Conservation (phyloP, 1,140 invertebrate genomes). For the Danaus melanippus region DNA sequence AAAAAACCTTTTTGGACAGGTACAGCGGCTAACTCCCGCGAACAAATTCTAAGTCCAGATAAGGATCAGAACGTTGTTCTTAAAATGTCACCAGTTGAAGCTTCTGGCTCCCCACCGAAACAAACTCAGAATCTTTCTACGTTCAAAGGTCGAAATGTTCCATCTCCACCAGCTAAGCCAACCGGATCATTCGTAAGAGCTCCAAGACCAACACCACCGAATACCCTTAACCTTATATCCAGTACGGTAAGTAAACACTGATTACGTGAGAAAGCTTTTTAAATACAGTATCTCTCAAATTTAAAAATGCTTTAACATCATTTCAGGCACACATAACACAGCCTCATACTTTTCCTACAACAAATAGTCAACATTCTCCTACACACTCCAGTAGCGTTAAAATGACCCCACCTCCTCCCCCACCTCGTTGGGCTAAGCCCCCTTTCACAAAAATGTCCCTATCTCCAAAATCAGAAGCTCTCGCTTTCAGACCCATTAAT, state of each 20-base stretch:
- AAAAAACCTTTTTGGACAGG: constrained; percentile 29
- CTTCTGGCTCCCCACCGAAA: constrained; percentile 53
- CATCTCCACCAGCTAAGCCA: constrained; percentile 67
- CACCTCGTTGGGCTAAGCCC: constrained; percentile 77
- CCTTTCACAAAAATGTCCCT: constrained; percentile 72
- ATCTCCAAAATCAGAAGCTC: constrained; percentile 76
- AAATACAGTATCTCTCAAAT: too few relatives aligned
- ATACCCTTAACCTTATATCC: constrained; percentile 82
- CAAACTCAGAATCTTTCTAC: constrained; percentile 72
- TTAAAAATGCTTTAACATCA: constrained; percentile 43
- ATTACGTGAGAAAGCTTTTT: not conserved
- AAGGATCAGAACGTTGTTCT: constrained; percentile 81
- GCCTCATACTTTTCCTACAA: constrained; percentile 62
- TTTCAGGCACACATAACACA: constrained; percentile 73
- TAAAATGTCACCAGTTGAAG: constrained; percentile 80
- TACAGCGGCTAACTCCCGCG: constrained; percentile 47
- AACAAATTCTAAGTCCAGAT: constrained; percentile 67
- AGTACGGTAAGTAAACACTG: constrained; percentile 62
- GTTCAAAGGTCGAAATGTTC: constrained; percentile 73
- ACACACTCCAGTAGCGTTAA: constrained; percentile 49
- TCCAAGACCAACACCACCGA: constrained; percentile 84
- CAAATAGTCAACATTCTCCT: constrained; percentile 54
- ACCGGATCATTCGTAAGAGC: constrained; percentile 70
- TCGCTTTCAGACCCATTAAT: constrained; percentile 63
- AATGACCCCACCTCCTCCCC: constrained; percentile 75